Evolutionary conservation across 2,113 vertebrate genomes (phyloP).

Genomic region (Lepidothrix coronata): DNA sequence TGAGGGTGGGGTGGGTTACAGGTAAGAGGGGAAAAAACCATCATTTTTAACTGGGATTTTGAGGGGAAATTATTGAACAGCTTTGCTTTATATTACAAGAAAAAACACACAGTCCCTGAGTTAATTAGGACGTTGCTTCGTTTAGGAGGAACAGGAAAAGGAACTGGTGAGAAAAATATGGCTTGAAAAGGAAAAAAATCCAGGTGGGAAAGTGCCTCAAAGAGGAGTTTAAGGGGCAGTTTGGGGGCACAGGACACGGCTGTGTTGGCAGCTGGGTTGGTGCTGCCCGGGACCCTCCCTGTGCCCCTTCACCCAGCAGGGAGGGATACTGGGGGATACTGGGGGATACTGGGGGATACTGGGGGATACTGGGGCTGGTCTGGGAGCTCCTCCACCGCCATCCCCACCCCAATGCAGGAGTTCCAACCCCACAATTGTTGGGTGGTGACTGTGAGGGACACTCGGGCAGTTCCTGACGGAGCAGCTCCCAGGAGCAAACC

Average conservation of each 20-base stretch:
- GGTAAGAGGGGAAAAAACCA: background rate
- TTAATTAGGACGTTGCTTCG: background rate
- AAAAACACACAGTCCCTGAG: rapidly evolving
- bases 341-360: background rate
- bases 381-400: background rate
- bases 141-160: background rate
- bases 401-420: background rate
- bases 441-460: background rate
- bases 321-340: background rate
- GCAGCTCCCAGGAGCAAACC: background rate
- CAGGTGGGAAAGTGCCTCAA: background rate
- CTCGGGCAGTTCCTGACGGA: background rate
- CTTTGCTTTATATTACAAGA: background rate
- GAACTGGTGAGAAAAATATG: background rate
- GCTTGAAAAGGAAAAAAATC: background rate
- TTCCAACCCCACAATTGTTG: background rate
- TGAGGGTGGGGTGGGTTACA: background rate
- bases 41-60: background rate
- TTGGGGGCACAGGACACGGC: background rate
- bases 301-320: background rate
- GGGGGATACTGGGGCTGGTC: background rate
- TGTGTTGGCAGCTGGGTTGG: background rate
- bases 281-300: background rate
- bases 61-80: background rate
- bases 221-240: background rate